Base-by-base conservation (phyloP, 2,113 vertebrate genomes). In the Poeciliopsis retropinna region DNA sequence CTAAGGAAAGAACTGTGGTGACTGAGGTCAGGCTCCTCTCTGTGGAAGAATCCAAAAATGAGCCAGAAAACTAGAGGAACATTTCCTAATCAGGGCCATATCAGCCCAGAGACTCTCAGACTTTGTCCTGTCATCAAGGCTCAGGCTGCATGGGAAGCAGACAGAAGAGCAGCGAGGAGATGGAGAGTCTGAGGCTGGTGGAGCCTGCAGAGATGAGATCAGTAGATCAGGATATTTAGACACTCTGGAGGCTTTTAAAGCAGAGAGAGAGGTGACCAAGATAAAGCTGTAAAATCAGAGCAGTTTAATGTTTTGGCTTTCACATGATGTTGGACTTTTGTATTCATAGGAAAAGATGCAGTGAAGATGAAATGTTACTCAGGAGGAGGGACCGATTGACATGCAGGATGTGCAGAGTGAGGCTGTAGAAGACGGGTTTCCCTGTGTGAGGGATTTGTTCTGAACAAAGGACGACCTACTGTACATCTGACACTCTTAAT, bases 21-120 rank as follows among this genome's bases (percentile, higher is more conserved):
- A 85, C 51, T 27, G 72, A 76, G 78, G 79, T 61, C 74, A 54
- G 11, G 75, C 57, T 70, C 72, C 61, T 70, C 88, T 86, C 86
- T 73, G 78, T 51, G 74, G 82, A 87, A 70, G 86, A 78, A 81
- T 89, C 89, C 81, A 17, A 77, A 73, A 85, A 51, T 4, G 51
- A 84, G 75, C 3, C 3, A 75, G 82, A 81, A 88, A 90, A 92
- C 82, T 82, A 78, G 84, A 92, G 92, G 92, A 92, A 14, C 82
- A 88, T 91, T 64, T 91, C 83, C 70, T 88, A 91, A 92, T 92
- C 87, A 77, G 84, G 61, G 70, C 70, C 54, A 44, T 67, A 73
- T 80, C 79, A 80, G 82, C 89, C 82, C 25, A 41, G n/a, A 67
- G 82, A 79, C 30, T 37, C 57, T 28, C 73, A 78, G 79, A 79